phyloP scores from a whole-genome alignment of 2,888 invertebrate genomes.

The Chorisops tibialis region DNA sequence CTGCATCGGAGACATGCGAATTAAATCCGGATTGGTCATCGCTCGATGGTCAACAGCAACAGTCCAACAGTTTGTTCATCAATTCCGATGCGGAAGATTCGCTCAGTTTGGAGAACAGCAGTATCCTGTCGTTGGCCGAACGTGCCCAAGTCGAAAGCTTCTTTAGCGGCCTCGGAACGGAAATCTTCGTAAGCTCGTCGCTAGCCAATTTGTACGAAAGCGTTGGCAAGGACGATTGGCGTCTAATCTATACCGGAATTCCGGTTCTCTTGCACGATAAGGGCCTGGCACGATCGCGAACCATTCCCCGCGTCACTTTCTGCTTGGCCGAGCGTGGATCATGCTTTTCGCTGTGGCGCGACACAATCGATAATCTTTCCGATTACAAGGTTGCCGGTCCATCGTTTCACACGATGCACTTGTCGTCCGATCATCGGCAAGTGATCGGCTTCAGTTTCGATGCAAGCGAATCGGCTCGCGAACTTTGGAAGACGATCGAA shows the following conservation, averaged over 20 bases:
- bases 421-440: slow-evolving; percentile 71
- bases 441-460: slow-evolving; percentile 79
- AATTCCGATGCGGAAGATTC: slow-evolving; percentile 49
- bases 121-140: slow-evolving; percentile 60
- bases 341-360: slow-evolving; percentile 77
- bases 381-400: slow-evolving; percentile 68
- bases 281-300: slow-evolving; percentile 68
- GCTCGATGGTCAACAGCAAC: slow-evolving; percentile 47
- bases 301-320: slow-evolving; percentile 66
- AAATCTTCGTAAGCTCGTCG: slow-evolving; percentile 72
- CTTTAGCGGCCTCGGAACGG: slow-evolving; percentile 73
- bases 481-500: slow-evolving; percentile 67
- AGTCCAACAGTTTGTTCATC: slow-evolving; percentile 44
- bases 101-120: slow-evolving; percentile 49
- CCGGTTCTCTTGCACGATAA: slow-evolving; percentile 74
- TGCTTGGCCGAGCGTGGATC: slow-evolving; percentile 75
- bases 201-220: slow-evolving; percentile 70
- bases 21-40: slow-evolving; percentile 46
- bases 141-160: slow-evolving; percentile 69
- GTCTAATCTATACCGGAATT: slow-evolving; percentile 72
- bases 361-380: slow-evolving; percentile 74
- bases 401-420: slow-evolving; percentile 78
- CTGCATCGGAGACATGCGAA: slow-evolving; percentile 52
- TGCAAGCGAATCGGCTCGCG: slow-evolving; percentile 66
- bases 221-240: slow-evolving; percentile 63